Percentiles rank a stretch among this genome's conserved stretches.
Conservation (phyloP, 2,797 vertebrate genomes). For the Argentina silus region DNA sequence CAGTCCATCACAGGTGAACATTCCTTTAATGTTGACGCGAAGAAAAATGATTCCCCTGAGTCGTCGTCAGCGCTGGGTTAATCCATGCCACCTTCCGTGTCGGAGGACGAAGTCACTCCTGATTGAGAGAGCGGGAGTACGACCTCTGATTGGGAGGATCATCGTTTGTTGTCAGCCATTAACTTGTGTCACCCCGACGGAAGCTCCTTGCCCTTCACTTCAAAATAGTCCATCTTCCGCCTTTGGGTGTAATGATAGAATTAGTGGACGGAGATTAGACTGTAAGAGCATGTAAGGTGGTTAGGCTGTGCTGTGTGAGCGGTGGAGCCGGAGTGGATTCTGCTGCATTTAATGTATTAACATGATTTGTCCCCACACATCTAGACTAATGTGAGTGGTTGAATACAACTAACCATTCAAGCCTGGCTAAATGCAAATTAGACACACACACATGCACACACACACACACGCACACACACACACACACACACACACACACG, state of each 20-base stretch:
- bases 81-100: not conserved
- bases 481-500: constrained; percentile 22
- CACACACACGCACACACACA: constrained; percentile 31
- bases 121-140: not conserved
- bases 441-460: no score
- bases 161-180: constrained; percentile 4
- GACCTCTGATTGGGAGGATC: not conserved
- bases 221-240: not conserved
- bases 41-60: not conserved
- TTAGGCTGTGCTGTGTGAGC: not conserved
- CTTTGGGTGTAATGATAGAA: not conserved
- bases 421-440: not conserved
- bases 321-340: not conserved
- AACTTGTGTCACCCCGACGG: not conserved
- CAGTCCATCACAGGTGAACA: not conserved
- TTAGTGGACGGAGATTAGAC: not conserved
- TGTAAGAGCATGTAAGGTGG: not conserved
- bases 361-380: not conserved
- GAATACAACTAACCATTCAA: not conserved
- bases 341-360: not conserved
- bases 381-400: not conserved
- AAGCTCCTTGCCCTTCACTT: not conserved
- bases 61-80: not conserved
- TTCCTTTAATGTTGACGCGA: not conserved
- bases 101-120: not conserved